Base-by-base conservation (phyloP, 2,113 vertebrate genomes). In the Glaucomys volans region DNA sequence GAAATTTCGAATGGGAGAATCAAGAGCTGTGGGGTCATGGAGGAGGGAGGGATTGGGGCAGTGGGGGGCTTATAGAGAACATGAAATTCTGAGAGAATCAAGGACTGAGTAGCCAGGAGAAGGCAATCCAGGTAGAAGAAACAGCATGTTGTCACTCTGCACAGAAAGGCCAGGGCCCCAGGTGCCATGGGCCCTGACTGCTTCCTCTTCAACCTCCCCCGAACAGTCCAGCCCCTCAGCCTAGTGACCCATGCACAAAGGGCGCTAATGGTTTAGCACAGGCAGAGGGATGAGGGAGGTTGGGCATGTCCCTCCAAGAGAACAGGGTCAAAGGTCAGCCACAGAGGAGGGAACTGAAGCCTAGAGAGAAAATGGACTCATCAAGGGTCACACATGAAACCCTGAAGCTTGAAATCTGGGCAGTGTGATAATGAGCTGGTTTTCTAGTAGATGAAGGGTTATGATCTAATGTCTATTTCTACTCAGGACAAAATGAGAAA, bases 401-500 rank as follows among this genome's bases (percentile, higher is more conserved):
- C 42, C 35, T 66, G 74, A 87, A 89, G 69, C 62, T 72, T 40
- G 57, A 86, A 91, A 83, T 75, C 74, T 47, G 26, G 42, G 85
- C 79, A 89, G 35, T 52, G 57, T 59, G 32, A 75, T 89, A 75
- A 57, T 40, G 13, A 14, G 37, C 57, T 74, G 57, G 44, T 57
- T 93, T 96, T 96, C 94, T 3, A 79, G 79, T n/a, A 95, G 69
- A 71, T 50, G 89, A 91, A 93, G 44, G 83, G 94, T 96, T 93
- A 83, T 52, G 37, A 89, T 80, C 84, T 97, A 95, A 97, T 76
- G 66, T 95, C 62, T 94, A 76, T 94, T 97, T 96, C 91, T 71
- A 91, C 93, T 89, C 62, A 84, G 89, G 86, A 86, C 74, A 96
- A 59, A 87, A 95, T 50, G 93, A 89, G 76, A 97, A n/a, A 54